Conservation (phyloP, 2,113 vertebrate species). For the Crypturellus undulatus region DNA sequence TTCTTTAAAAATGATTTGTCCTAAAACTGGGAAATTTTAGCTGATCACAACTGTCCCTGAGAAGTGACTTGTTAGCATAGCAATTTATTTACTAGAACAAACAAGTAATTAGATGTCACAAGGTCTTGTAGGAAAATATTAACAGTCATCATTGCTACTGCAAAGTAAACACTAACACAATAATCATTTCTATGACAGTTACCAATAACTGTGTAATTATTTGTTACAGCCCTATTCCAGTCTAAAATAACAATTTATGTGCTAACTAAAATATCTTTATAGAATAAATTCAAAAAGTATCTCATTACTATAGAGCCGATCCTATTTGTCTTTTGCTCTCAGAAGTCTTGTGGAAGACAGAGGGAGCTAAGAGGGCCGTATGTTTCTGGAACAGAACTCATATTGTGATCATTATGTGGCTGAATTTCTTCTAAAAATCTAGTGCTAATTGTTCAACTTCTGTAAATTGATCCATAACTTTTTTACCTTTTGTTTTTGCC, state of each 20-base stretch:
- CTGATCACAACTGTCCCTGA: not conserved
- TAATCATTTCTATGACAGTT: not conserved
- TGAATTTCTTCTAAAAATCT: not conserved
- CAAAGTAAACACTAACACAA: slow-evolving; percentile 12
- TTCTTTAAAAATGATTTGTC: not conserved
- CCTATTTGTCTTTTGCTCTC: not conserved
- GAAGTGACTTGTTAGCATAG: not conserved
- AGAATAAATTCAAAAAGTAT: not conserved
- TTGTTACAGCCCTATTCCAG: slow-evolving; percentile 1
- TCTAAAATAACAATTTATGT: slow-evolving; percentile 33
- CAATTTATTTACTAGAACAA: not conserved
- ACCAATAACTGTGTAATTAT: not conserved
- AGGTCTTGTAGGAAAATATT: not conserved
- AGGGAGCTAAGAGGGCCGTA: not conserved
- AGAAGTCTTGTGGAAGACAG: not conserved
- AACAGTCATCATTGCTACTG: not conserved
- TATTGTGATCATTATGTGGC: not conserved
- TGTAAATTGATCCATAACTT: not conserved
- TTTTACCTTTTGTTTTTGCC: not conserved
- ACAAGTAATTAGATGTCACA: not conserved
- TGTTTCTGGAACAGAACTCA: not conserved
- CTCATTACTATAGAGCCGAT: not conserved
- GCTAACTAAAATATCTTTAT: slow-evolving; percentile 21
- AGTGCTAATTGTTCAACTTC: not conserved
- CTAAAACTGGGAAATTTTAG: not conserved